Base-by-base conservation (phyloP, 2,113 vertebrate genomes). In the Cyanoramphus novaezelandiae region DNA sequence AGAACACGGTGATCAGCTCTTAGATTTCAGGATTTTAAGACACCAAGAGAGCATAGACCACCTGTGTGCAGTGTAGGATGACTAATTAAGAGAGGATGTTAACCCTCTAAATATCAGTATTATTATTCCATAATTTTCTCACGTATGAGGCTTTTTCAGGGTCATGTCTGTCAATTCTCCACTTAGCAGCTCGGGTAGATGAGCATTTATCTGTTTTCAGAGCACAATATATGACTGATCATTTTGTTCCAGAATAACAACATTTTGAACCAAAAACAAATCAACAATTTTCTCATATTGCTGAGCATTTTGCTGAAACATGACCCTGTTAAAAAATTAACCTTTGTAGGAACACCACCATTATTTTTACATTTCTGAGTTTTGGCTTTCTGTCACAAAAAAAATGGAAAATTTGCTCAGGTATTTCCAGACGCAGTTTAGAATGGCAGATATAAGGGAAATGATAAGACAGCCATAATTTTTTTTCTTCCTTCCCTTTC, bases 1-100 rank as follows among this genome's bases (percentile, higher is more conserved):
- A 20, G 20, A 76, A 23, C 5, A 37, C 0, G 0, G 29, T 1
- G 4, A 72, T 4, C 20, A 77, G 16, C 29, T 72, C 49, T 46
- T 50, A 59, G 21, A 49, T 50, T 65, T 23, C 44, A 70, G 47
- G 44, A 52, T 39, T 41, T 82, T 52, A 75, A 69, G 72, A 81
- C 25, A 4, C 43, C 49, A 50, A 59, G 27, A 24, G 14, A 69
- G 17, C 35, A 62, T 20, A 83, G 17, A 50, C 70, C 14, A 63
- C 64, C 29, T 64, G 17, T 71, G 10, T 24, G 27, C 60, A 39
- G 67, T 33, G 9, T 49, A 78, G 37, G 33, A 67, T 31, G 53
- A 67, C 27, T 88, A 76, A 83, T 80, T 28, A 57, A 80, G 3
- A 2, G 35, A 76, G 27, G 23, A 39, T 67, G 19, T 49, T 69